phyloP scores from a whole-genome alignment of 1,140 invertebrate species.

The Plutomurus gul region DNA sequence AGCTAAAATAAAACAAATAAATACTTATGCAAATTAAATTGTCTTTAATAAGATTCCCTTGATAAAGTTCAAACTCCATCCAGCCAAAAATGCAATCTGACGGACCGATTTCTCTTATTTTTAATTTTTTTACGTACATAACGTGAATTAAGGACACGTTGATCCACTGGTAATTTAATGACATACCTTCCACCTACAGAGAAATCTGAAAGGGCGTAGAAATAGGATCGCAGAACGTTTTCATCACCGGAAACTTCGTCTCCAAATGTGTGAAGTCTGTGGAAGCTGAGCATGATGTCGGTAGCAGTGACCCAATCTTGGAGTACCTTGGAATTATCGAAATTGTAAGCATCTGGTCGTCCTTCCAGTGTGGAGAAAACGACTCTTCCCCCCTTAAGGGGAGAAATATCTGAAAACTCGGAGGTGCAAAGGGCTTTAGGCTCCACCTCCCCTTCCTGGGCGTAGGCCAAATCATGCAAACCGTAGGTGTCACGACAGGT shows the following conservation, averaged over 20 bases:
- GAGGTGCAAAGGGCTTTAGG: slow-evolving; percentile 90
- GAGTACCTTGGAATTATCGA: slow-evolving; percentile 83
- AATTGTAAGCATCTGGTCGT: slow-evolving; percentile 85
- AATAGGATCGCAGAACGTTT: slow-evolving; percentile 92
- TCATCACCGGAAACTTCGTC: slow-evolving; percentile 95
- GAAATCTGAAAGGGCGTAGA: slow-evolving; percentile 96
- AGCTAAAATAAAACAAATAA: slow-evolving; percentile 64
- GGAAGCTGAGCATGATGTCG: slow-evolving; percentile 85
- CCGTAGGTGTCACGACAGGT: slow-evolving; percentile 87
- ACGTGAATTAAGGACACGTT: too few relatives aligned
- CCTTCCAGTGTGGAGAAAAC: slow-evolving; percentile 95
- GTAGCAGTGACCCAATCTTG: slow-evolving; percentile 88
- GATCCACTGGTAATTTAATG: too few relatives aligned
- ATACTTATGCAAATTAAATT: too few relatives aligned
- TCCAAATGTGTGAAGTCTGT: slow-evolving; percentile 94
- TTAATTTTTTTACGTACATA: too few relatives aligned
- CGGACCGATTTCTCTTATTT: too few relatives aligned
- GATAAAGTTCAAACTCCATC: too few relatives aligned
- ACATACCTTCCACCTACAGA: slow-evolving; percentile 90
- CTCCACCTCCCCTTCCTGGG: slow-evolving; percentile 73
- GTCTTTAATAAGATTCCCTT: too few relatives aligned
- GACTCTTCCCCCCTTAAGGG: slow-evolving; percentile 90
- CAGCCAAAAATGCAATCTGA: too few relatives aligned
- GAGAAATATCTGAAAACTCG: slow-evolving; percentile 97
- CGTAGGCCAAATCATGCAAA: slow-evolving; percentile 73